phyloP scores from a whole-genome alignment of 92 coral and sea anemone genomes.

The Blastomussa wellsi region DNA sequence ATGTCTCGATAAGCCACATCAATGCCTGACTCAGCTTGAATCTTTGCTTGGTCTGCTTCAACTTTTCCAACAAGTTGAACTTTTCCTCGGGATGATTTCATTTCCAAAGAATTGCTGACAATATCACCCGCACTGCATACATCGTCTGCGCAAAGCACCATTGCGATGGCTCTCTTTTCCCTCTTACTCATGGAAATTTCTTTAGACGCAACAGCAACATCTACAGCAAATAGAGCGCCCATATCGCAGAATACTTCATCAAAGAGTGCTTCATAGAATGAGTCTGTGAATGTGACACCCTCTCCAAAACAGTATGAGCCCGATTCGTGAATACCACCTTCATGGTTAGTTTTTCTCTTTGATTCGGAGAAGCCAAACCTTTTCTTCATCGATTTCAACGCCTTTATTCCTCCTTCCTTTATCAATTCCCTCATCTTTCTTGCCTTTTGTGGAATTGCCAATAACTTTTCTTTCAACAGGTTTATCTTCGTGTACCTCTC shows the following conservation, averaged over 20 bases:
- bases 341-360: conserved; percentile 42
- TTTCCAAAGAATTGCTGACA: conserved; percentile 38
- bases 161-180: conserved; percentile 64
- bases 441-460: conserved; percentile 54
- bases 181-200: conserved; percentile 58
- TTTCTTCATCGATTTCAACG: conserved; percentile 43
- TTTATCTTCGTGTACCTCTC: conserved; percentile 61
- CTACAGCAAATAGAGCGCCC: conserved; percentile 52
- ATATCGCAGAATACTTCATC: conserved; percentile 61
- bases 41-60: conserved; percentile 40
- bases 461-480: conserved; percentile 47
- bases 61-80: conserved; percentile 55
- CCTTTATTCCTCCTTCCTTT: conserved; percentile 46
- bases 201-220: conserved; percentile 50
- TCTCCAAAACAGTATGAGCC: conserved; percentile 54
- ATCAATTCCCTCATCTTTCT: conserved; percentile 48
- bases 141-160: conserved; percentile 51
- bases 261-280: conserved; percentile 56
- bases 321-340: conserved; percentile 64
- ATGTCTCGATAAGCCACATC: conserved; percentile 58
- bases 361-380: conserved; percentile 62
- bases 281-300: conserved; percentile 62
- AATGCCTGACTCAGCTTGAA: conserved; percentile 52
- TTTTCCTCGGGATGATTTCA: conserved; percentile 51
- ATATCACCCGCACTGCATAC: conserved; percentile 53